phyloP scores from a whole-genome alignment of 2,113 vertebrate genomes.

The Engystomops pustulosus region DNA sequence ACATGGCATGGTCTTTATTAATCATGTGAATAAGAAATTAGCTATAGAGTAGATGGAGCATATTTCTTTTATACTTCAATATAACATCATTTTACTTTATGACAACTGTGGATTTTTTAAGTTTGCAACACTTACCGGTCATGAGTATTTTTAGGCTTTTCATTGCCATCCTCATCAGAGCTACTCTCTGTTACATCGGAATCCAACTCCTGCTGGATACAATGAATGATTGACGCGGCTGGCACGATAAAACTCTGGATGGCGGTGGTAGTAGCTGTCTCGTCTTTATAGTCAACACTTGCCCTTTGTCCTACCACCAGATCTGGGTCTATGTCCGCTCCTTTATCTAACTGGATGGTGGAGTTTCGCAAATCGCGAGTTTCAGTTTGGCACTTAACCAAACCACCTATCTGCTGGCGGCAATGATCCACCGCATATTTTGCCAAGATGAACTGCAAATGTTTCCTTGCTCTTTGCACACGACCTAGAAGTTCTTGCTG shows the following conservation, averaged over 20 bases:
- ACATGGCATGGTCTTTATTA: no score
- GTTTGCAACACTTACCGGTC: constrained; percentile 84
- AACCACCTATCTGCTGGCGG: constrained; percentile 82
- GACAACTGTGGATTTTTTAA: no score
- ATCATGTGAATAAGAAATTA: no score
- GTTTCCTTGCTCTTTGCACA: constrained; percentile 77
- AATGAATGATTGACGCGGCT: constrained; percentile 76
- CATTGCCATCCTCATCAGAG: constrained; percentile 86
- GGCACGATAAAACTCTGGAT: constrained; percentile 76
- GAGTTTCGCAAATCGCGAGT: constrained; percentile 68
- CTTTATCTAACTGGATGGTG: constrained; percentile 65
- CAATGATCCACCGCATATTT: constrained; percentile 81
- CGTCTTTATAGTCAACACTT: constrained; percentile 63
- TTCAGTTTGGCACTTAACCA: constrained; percentile 75
- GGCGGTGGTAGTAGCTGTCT: constrained; percentile 68
- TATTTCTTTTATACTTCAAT: no score
- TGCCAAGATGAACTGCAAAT: constrained; percentile 83
- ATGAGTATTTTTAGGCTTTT: constrained; percentile 64
- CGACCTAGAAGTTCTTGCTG: constrained; percentile 77
- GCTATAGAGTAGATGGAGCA: no score
- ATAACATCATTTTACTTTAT: no score
- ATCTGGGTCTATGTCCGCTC: constrained; percentile 66
- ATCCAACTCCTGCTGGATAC: constrained; percentile 82
- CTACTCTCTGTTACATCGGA: constrained; percentile 92
- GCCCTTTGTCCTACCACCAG: constrained; percentile 53